These are phyloP conservation scores for Falco berigora DNA, from an alignment of 2,797 vertebrate species.

Conservation along the genomic window DNA sequence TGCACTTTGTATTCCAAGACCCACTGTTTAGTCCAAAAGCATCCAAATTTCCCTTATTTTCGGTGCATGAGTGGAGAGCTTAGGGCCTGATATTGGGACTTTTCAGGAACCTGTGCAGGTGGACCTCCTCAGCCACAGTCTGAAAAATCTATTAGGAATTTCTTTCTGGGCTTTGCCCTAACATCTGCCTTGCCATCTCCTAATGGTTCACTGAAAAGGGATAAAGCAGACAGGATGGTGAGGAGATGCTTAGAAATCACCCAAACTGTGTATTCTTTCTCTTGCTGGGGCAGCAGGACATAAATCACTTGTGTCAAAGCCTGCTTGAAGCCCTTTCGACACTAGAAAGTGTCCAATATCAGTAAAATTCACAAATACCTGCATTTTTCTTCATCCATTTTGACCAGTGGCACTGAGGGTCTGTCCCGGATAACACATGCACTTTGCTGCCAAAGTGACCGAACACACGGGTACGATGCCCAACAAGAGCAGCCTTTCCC, in stretches of 20 bases:
- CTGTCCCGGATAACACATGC: background rate
- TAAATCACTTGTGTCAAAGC: background rate
- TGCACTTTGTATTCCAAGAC: background rate
- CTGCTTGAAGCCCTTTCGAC: background rate
- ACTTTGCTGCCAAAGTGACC: background rate
- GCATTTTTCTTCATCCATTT: background rate
- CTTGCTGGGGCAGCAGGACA: background rate
- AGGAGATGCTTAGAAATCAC: background rate
- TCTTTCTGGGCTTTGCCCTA: background rate
- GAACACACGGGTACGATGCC: rapidly evolving
- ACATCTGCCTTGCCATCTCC: background rate
- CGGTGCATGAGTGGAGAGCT: background rate
- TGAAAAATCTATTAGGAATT: background rate
- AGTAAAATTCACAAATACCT: background rate
- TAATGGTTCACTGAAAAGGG: background rate
- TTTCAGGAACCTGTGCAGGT: background rate
- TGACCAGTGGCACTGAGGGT: background rate
- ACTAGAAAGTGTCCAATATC: background rate
- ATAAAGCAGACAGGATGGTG: background rate
- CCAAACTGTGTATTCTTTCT: background rate
- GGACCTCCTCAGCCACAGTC: background rate
- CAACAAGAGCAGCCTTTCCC: background rate
- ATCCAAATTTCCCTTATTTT: background rate
- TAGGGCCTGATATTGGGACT: background rate
- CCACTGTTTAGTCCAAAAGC: background rate